Evolutionary conservation across 1,140 invertebrate genomes (phyloP), one percentile per base, ranked within the genome.

Genomic region (Physella acuta): DNA sequence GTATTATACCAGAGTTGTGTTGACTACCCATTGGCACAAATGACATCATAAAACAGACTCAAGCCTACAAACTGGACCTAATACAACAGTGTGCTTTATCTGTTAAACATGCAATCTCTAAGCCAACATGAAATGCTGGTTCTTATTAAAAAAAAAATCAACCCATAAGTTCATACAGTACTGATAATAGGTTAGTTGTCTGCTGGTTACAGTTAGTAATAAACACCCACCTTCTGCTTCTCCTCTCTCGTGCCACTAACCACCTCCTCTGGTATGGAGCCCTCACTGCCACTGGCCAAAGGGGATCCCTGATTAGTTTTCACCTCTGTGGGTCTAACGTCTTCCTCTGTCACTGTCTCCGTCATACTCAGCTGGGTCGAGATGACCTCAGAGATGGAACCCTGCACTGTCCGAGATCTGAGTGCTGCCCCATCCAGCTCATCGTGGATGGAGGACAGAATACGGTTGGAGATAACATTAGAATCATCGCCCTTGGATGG

Each of bases 181-280:
- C n/a, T n/a, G n/a, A n/a, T n/a, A n/a, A n/a, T n/a, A n/a, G n/a
- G n/a, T n/a, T n/a, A n/a, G n/a, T n/a, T n/a, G n/a, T n/a, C n/a
- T n/a, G n/a, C n/a, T n/a, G n/a, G n/a, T n/a, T n/a, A n/a, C n/a
- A n/a, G n/a, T n/a, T n/a, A n/a, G 44, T n/a, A 49, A 11, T n/a
- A n/a, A 14, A n/a, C 11, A 56, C 61, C n/a, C 3, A 63, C 61
- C 70, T 76, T n/a, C 53, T 76, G 63, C 4, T 70, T 65, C 8
- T 52, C 56, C n/a, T 56, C 36, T 36, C 69, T 73, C 3, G 73
- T 71, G 20, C 55, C 55, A 4, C 74, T 74, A 8, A 67, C 70
- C 14, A 82, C 67, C 37, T 83, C 81, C 66, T 82, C 81, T 11
- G 75, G 68, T 20, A 82, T 76, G 26, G 77, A 81, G 36, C 74